A percentile compares a stretch with the other conserved stretches of the same genome.
These are phyloP conservation scores for Cylindroiulus punctatus DNA, from an alignment of 2,888 invertebrate species.

Conservation along the genomic window DNA sequence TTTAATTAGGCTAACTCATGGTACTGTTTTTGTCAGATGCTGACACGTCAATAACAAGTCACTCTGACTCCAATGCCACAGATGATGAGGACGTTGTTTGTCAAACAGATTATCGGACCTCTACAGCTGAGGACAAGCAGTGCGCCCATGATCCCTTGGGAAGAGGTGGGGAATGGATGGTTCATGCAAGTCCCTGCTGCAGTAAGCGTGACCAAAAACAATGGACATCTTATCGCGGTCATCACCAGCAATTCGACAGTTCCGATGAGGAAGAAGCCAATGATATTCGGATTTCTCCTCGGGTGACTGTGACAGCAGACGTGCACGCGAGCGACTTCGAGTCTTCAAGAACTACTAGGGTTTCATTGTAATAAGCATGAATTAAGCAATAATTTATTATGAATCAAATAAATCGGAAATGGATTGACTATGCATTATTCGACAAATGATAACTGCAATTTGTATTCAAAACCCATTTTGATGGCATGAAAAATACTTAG, in stretches of 20 bases:
- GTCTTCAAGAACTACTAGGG: conserved; percentile 1
- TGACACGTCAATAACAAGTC: conserved; percentile 49
- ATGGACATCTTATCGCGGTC: conserved; percentile 50
- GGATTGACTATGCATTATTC: conserved; percentile 43
- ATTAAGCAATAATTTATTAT: conserved; percentile 50
- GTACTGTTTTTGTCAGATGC: conserved; percentile 37
- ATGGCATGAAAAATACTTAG: conserved; percentile 27
- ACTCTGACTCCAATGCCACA: conserved; percentile 25
- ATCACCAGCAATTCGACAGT: conserved; percentile 53
- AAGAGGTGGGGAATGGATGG: conserved; percentile 21
- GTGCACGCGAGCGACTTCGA: conserved; percentile 49
- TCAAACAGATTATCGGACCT: not conserved
- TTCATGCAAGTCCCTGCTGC: conserved; percentile 34
- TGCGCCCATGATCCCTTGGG: conserved; percentile 11
- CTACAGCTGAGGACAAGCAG: not conserved
- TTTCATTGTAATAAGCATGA: conserved; percentile 21
- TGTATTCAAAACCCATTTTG: conserved; percentile 28
- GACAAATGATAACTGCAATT: conserved; percentile 32
- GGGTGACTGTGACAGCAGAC: conserved; percentile 51
- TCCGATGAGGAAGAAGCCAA: conserved; percentile 53
- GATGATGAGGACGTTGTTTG: conserved; percentile 54
- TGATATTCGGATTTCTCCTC: conserved; percentile 32
- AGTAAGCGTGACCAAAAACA: conserved; percentile 36
- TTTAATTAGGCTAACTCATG: not conserved
- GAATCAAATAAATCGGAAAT: conserved; percentile 37